Conservation (phyloP, 1,140 invertebrate genomes). For the Drosophila orena region DNA sequence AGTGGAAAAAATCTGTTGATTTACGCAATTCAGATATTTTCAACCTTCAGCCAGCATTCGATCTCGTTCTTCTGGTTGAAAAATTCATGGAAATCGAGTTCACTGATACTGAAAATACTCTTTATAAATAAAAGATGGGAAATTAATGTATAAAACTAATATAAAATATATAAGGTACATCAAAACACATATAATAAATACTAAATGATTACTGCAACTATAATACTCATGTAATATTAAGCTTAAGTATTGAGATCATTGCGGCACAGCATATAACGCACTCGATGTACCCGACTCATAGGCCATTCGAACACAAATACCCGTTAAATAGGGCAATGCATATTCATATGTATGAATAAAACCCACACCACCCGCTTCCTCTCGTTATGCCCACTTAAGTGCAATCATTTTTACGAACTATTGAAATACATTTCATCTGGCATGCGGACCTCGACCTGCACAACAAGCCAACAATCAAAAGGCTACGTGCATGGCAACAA, state of each 20-base stretch:
- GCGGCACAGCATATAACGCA: neutral
- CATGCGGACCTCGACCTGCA: constrained; percentile 35
- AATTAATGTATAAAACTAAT: too few species aligned
- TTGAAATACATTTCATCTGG: constrained; percentile 49
- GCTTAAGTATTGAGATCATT: neutral
- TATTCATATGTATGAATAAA: constrained; percentile 42
- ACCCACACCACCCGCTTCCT: constrained; percentile 8
- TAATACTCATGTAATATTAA: neutral
- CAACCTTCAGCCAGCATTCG: constrained; percentile 18
- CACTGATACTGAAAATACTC: constrained; percentile 9
- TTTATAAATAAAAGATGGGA: neutral
- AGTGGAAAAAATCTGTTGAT: constrained; percentile 53
- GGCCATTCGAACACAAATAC: constrained; percentile 32
- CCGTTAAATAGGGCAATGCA: constrained; percentile 30
- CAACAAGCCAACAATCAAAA: constrained; percentile 59
- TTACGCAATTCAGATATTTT: constrained; percentile 66
- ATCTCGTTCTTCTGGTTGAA: constrained; percentile 27
- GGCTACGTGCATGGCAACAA: constrained; percentile 5
- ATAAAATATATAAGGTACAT: too few species aligned
- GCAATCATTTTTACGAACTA: constrained; percentile 55
- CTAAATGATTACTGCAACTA: too few species aligned
- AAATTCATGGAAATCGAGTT: constrained; percentile 15
- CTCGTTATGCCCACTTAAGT: constrained; percentile 55
- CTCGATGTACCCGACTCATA: neutral
- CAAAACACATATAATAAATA: too few species aligned